Conservation (phyloP, 2,113 vertebrate genomes). For the Spea bombifrons region DNA sequence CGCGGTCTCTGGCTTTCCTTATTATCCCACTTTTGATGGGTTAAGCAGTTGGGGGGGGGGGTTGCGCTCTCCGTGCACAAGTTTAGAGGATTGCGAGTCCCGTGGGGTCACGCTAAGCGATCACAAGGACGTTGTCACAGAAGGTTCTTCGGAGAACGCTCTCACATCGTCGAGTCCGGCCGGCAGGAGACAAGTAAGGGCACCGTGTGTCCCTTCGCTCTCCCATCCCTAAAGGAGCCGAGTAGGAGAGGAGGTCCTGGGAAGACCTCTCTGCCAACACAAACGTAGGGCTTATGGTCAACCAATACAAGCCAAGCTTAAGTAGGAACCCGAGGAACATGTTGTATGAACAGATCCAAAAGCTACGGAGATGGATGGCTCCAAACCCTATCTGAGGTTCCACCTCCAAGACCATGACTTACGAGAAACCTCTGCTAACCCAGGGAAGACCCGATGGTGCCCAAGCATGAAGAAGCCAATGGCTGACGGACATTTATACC, state of each 20-base stretch:
- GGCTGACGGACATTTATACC: too few relatives aligned
- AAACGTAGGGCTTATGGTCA: too few relatives aligned
- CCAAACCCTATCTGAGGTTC: too few relatives aligned
- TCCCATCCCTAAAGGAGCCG: background rate
- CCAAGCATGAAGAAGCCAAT: too few relatives aligned
- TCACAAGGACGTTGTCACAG: background rate
- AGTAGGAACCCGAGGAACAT: too few relatives aligned
- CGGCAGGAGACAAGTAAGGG: slow-evolving; percentile 13
- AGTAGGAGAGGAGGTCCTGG: background rate
- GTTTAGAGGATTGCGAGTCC: background rate
- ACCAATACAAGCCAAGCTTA: too few relatives aligned
- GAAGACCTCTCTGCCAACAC: too few relatives aligned
- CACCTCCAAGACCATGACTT: too few relatives aligned
- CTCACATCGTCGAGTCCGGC: background rate
- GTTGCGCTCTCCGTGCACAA: background rate
- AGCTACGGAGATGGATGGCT: background rate
- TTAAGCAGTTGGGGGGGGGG: background rate
- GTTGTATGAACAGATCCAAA: background rate
- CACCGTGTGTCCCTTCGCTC: background rate
- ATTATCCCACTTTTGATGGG: background rate
- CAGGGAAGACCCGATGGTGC: too few relatives aligned
- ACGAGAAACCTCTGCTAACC: too few relatives aligned
- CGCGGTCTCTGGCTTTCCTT: background rate
- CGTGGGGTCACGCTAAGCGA: slow-evolving; percentile 6
- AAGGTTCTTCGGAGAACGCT: background rate